Percentiles rank a stretch among this genome's conserved stretches.
phyloP scores from a whole-genome alignment of 2,797 vertebrate genomes.

The Poecile montanus region DNA sequence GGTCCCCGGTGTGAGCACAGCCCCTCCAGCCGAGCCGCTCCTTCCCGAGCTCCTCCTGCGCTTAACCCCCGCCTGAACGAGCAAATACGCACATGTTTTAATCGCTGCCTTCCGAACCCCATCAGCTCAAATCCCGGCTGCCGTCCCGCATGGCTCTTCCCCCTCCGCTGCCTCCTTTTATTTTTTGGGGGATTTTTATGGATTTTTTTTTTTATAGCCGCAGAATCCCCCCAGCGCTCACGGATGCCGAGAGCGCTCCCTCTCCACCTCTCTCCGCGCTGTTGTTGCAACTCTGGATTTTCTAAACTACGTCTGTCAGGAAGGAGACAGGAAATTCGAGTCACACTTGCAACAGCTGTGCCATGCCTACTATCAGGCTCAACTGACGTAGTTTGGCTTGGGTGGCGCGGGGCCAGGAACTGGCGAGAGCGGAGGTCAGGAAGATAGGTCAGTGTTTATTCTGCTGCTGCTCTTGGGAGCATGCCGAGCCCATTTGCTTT shows the following conservation, averaged over 20 bases:
- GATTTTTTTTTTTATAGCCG: not conserved
- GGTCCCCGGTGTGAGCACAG: not conserved
- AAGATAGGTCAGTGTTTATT: constrained; percentile 80
- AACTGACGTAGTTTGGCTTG: constrained; percentile 79
- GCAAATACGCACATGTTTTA: not conserved
- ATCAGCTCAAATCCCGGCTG: not conserved
- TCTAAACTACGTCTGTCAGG: constrained; percentile 83
- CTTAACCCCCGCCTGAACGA: not conserved
- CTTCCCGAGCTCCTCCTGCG: not conserved
- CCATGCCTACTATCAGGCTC: constrained; percentile 78
- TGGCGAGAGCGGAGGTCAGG: constrained; percentile 77
- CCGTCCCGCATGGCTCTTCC: not conserved
- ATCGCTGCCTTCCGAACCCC: not conserved
- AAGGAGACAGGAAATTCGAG: constrained; percentile 97
- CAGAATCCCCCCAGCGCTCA: not conserved
- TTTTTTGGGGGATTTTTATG: too few species aligned
- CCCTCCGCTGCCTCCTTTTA: not conserved
- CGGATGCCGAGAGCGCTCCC: constrained; percentile 9
- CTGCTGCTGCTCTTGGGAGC: constrained; percentile 63
- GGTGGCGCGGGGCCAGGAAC: constrained; percentile 80
- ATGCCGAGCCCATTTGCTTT: constrained; percentile 71
- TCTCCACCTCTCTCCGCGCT: constrained; percentile 12
- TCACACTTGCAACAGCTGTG: constrained; percentile 84
- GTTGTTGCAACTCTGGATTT: constrained; percentile 79
- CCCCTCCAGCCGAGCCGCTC: not conserved